Base-by-base conservation (phyloP, 2,888 invertebrate genomes). In the Acanthococcus lagerstroemiae region DNA sequence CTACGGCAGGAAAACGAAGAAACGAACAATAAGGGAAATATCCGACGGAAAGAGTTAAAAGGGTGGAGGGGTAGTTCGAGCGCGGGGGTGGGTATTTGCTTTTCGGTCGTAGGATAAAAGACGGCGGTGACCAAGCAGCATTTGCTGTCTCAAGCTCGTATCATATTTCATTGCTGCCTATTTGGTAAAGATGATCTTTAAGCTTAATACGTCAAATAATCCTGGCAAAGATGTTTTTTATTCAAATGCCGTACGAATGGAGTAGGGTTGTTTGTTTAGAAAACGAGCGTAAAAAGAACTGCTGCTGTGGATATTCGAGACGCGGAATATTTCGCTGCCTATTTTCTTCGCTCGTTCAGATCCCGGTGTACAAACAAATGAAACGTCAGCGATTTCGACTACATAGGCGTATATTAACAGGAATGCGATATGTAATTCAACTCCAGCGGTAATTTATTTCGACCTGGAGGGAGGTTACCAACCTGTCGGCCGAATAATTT, bases 111-210 rank as follows among this genome's bases (percentile, higher is more conserved):
- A 52, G 50, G 27, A 61, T 50, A 52, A 61, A 61, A 61, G 50
- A 61, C 48, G 30, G 26, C 61, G 61, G 61, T 61, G 61, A 61
- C 61, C 61, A 61, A 61, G 61, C 61, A 61, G 61, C 50, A 61
- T 61, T 61, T 52, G 50, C 50, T 61, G 61, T 61, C 50, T 52
- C 52, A 52, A 50, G 30, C 61, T 52, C 27, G 50, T 61, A 61
- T 61, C 61, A 61, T 61, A 61, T 61, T 61, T 61, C 61, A 61
- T 61, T 61, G 61, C 61, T 61, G 61, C 61, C 61, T 61, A 52
- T 61, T 61, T 61, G 61, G 61, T 61, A 61, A 61, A 61, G 61
- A 61, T 61, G 61, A 61, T 61, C 61, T 61, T 61, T 37, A 52
- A 61, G 61, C 61, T 61, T 61, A 61, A 61, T 61, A 61, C 61